phyloP scores from a whole-genome alignment of 1,140 invertebrate genomes.

The Plectrocnemia conspersa region DNA sequence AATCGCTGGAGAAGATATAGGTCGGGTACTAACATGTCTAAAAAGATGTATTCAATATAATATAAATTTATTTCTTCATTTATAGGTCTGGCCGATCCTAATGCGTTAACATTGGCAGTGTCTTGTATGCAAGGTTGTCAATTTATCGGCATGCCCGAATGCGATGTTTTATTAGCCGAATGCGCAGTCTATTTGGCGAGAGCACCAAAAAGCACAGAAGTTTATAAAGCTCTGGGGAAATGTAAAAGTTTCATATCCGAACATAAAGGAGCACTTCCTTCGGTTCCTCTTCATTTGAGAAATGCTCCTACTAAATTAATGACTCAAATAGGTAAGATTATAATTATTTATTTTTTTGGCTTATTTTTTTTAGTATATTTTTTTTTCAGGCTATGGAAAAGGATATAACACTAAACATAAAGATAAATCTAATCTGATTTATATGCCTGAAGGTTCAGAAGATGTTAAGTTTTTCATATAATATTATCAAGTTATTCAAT shows the following conservation, averaged over 20 bases:
- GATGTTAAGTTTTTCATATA: constrained; percentile 58
- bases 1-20: constrained; percentile 70
- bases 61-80: constrained; percentile 4
- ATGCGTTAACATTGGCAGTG: constrained; percentile 58
- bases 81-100: constrained; percentile 54
- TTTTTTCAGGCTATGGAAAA: constrained; percentile 59
- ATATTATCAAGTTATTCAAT: too few species aligned
- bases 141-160: constrained; percentile 77
- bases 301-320: constrained; percentile 78
- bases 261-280: constrained; percentile 64
- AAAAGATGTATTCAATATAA: too few species aligned
- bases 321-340: constrained; percentile 62
- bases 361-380: too few species aligned
- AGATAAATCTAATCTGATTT: constrained; percentile 54
- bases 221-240: constrained; percentile 61
- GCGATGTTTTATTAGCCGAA: constrained; percentile 71
- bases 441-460: constrained; percentile 66
- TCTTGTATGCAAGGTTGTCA: constrained; percentile 74
- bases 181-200: constrained; percentile 70
- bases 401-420: constrained; percentile 57
- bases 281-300: constrained; percentile 69
- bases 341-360: constrained; percentile 8
- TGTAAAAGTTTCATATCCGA: constrained; percentile 58
- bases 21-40: constrained; percentile 37
- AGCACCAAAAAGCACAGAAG: constrained; percentile 69